Conservation (phyloP, 2,888 invertebrate species). For the Apamea anceps region DNA sequence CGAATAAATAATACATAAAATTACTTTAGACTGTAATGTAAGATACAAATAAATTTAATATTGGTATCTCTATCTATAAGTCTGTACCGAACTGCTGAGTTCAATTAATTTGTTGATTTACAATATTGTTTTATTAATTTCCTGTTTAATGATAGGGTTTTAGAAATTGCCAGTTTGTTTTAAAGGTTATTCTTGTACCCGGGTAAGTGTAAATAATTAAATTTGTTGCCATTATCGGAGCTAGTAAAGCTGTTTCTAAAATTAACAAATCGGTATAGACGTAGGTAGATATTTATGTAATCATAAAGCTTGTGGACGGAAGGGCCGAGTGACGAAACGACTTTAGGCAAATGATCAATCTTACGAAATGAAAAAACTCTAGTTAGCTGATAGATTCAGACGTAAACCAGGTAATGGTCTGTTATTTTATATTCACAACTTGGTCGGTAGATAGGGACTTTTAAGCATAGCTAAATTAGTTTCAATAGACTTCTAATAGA, state of each 20-base stretch:
- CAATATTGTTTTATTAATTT: slow-evolving; percentile 38
- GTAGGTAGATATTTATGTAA: slow-evolving; percentile 63
- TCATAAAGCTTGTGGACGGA: slow-evolving; percentile 19
- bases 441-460: background rate
- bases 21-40: slow-evolving; percentile 31
- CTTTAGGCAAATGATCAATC: background rate
- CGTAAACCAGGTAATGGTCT: background rate
- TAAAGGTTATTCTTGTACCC: slow-evolving; percentile 26
- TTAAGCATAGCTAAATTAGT: slow-evolving; percentile 20
- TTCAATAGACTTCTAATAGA: slow-evolving; percentile 57
- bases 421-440: slow-evolving; percentile 4
- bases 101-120: slow-evolving; percentile 49
- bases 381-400: background rate
- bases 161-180: slow-evolving; percentile 31
- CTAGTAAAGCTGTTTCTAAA: slow-evolving; percentile 49
- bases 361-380: background rate
- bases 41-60: slow-evolving; percentile 41
- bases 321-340: background rate
- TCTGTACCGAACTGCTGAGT: slow-evolving; percentile 28
- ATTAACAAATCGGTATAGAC: slow-evolving; percentile 54
- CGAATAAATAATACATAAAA: slow-evolving; percentile 29
- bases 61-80: slow-evolving; percentile 37
- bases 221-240: slow-evolving; percentile 22
- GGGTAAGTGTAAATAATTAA: slow-evolving; percentile 28
- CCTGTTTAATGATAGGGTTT: slow-evolving; percentile 28